phyloP scores from a whole-genome alignment of 1,140 invertebrate genomes.

The Rhizoglyphus robini region DNA sequence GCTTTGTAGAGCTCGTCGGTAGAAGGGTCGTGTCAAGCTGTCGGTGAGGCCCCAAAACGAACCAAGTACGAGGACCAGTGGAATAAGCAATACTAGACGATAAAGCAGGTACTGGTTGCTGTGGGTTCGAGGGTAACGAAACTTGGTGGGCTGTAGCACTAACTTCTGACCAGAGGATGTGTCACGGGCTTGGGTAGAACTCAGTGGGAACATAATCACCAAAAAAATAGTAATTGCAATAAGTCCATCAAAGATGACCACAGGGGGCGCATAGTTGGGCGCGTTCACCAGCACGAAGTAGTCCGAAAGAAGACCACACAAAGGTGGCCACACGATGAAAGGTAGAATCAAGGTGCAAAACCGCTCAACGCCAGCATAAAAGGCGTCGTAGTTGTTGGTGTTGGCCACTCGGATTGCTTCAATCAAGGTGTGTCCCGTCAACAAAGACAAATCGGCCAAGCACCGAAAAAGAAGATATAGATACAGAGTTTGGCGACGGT shows the following conservation, averaged over 20 bases:
- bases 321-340: slow-evolving; percentile 23
- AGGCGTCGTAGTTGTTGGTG: slow-evolving; percentile 25
- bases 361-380: slow-evolving; percentile 22
- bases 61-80: slow-evolving; percentile 24
- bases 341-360: slow-evolving; percentile 12
- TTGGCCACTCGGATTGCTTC: slow-evolving; percentile 26
- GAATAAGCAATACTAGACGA: slow-evolving; percentile 21
- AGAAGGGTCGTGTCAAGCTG: slow-evolving; percentile 22
- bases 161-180: not conserved
- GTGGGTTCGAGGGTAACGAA: slow-evolving; percentile 7
- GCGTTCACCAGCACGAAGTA: slow-evolving; percentile 21
- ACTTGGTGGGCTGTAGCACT: slow-evolving; percentile 16
- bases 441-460: slow-evolving; percentile 24
- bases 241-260: slow-evolving; percentile 25
- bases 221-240: slow-evolving; percentile 23
- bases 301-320: slow-evolving; percentile 25
- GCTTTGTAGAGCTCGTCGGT: slow-evolving; percentile 21
- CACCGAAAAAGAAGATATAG: slow-evolving; percentile 24
- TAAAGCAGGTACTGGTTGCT: slow-evolving; percentile 12
- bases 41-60: slow-evolving; percentile 24
- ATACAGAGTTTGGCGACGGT: slow-evolving; percentile 25
- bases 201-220: slow-evolving; percentile 23
- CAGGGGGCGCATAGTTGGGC: slow-evolving; percentile 24
- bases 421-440: slow-evolving; percentile 23
- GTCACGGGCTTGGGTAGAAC: not conserved